These are phyloP conservation scores for Cephalopachus bancanus DNA, from an alignment of 2,797 vertebrate genomes.

Conservation along the genomic window DNA sequence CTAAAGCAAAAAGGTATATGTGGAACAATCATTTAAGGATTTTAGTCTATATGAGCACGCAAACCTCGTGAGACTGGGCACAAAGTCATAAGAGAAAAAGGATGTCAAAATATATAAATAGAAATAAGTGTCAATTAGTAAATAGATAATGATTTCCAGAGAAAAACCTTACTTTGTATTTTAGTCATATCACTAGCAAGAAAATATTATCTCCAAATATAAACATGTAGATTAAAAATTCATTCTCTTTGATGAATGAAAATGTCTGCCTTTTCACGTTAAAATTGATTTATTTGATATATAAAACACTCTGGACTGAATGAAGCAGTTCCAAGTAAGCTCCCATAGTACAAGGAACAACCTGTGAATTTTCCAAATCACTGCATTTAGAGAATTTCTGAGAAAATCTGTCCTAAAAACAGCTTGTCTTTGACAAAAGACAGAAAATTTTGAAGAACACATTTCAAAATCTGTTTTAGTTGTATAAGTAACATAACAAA, in stretches of 20 bases:
- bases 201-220: neutral
- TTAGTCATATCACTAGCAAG: neutral
- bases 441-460: neutral
- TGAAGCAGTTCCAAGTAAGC: neutral
- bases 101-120: neutral
- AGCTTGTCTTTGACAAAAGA: neutral
- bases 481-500: neutral
- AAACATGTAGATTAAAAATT: neutral
- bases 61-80: neutral
- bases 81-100: neutral
- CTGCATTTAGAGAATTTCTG: neutral
- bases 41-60: accelerated
- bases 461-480: neutral
- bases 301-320: neutral
- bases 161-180: neutral
- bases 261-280: neutral
- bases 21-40: neutral
- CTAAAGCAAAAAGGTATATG: neutral
- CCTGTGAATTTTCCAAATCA: neutral
- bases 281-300: neutral
- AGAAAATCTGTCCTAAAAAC: neutral
- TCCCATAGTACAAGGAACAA: neutral
- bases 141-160: neutral
- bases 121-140: neutral
- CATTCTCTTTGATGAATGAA: neutral